Percentiles rank a stretch among this genome's conserved stretches.
These are phyloP conservation scores for Amphiura filiformis DNA, from an alignment of 35 echinoderm and acorn worm genomes.

Conservation along the genomic window DNA sequence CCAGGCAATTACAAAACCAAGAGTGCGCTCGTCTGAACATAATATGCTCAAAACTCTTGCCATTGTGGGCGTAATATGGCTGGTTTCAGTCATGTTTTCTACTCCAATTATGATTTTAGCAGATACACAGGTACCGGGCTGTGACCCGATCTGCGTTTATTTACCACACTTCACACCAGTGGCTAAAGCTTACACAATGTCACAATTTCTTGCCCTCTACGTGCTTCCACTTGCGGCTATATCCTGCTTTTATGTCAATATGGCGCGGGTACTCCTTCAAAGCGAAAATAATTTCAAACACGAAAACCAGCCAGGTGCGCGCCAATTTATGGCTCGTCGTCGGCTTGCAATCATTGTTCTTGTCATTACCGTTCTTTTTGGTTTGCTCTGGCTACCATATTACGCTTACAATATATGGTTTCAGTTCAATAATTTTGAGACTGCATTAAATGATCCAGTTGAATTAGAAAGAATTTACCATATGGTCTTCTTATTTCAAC, in stretches of 20 bases:
- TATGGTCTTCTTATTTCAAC: slow-evolving; percentile 12
- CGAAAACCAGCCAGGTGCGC: slow-evolving; percentile 78
- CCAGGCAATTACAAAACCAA: slow-evolving; percentile 38
- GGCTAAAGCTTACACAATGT: slow-evolving; percentile 52
- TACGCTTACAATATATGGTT: slow-evolving; percentile 66
- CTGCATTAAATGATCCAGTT: background rate
- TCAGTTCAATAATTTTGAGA: slow-evolving; percentile 32
- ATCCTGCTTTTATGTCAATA: slow-evolving; percentile 53
- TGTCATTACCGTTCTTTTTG: slow-evolving; percentile 72
- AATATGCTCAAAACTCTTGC: slow-evolving; percentile 21
- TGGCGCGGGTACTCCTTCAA: slow-evolving; percentile 60
- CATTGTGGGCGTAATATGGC: slow-evolving; percentile 40
- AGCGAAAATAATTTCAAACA: slow-evolving; percentile 65
- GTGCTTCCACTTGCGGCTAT: slow-evolving; percentile 48
- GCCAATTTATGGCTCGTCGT: slow-evolving; percentile 68
- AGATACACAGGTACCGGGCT: background rate
- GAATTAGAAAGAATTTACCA: background rate
- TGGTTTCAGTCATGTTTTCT: slow-evolving; percentile 23
- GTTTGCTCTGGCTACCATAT: slow-evolving; percentile 68
- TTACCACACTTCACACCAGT: slow-evolving; percentile 1
- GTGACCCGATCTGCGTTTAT: slow-evolving; percentile 26
- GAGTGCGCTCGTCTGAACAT: slow-evolving; percentile 10
- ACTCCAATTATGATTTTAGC: slow-evolving; percentile 47
- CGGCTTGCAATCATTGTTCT: slow-evolving; percentile 81
- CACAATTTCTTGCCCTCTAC: slow-evolving; percentile 37